phyloP scores from a whole-genome alignment of 2,113 vertebrate species.

The Gobiocypris rarus region DNA sequence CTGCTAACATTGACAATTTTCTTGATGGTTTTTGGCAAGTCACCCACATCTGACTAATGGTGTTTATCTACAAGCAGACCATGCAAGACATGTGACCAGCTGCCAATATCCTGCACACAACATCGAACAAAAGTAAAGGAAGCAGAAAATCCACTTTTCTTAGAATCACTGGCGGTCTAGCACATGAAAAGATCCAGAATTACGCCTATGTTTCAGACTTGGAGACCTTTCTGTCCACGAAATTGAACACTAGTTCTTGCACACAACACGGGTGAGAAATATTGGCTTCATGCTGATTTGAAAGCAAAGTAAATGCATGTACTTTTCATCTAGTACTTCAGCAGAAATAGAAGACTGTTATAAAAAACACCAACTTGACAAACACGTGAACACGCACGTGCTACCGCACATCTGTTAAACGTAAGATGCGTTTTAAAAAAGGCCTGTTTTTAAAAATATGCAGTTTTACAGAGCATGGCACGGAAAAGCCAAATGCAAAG shows the following conservation, averaged over 20 bases:
- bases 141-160: slow-evolving; percentile 51
- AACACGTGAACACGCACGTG: slow-evolving; percentile 69
- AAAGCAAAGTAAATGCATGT: slow-evolving; percentile 53
- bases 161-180: slow-evolving; percentile 60
- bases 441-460: slow-evolving; percentile 66
- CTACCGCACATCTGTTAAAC: slow-evolving; percentile 57
- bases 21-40: slow-evolving; percentile 66
- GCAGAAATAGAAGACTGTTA: slow-evolving; percentile 55
- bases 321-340: slow-evolving; percentile 59
- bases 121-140: not conserved
- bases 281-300: slow-evolving; percentile 60
- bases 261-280: slow-evolving; percentile 56
- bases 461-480: slow-evolving; percentile 62
- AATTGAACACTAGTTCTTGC: slow-evolving; percentile 58
- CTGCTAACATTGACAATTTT: slow-evolving; percentile 64
- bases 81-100: slow-evolving; percentile 54
- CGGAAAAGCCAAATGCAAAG: slow-evolving; percentile 59
- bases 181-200: slow-evolving; percentile 62
- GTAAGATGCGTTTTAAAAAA: slow-evolving; percentile 49
- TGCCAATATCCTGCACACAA: slow-evolving; percentile 55
- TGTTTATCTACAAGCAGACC: slow-evolving; percentile 71
- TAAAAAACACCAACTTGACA: slow-evolving; percentile 49
- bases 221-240: slow-evolving; percentile 59
- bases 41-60: slow-evolving; percentile 66
- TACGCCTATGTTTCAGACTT: slow-evolving; percentile 54